Conservation (phyloP, 2,888 invertebrate species). For the Microdon myrmicae region DNA sequence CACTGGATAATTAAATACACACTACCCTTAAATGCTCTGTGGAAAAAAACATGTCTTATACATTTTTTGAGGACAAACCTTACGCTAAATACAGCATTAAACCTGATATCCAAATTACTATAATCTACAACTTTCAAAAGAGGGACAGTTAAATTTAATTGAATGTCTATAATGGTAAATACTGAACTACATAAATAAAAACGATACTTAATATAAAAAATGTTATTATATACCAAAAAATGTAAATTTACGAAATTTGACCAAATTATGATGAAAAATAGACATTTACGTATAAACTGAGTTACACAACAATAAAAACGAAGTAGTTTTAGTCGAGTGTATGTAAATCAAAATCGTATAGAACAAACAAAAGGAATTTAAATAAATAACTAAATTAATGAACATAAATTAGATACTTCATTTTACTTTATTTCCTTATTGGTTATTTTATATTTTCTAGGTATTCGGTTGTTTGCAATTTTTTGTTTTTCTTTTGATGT, state of each 20-base stretch:
- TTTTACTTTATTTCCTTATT: neutral
- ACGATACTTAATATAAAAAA: constrained; percentile 27
- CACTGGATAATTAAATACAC: constrained; percentile 6
- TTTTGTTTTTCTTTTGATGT: neutral
- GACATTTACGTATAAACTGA: constrained; percentile 2
- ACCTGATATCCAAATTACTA: too few species aligned
- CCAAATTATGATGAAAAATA: constrained; percentile 24
- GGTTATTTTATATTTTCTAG: too few species aligned
- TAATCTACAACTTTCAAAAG: too few species aligned
- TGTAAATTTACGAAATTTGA: constrained; percentile 19
- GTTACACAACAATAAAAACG: constrained; percentile 8
- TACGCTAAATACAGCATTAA: too few species aligned
- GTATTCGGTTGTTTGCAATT: too few species aligned
- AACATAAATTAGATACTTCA: constrained; percentile 5
- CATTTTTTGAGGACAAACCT: constrained; percentile 39
- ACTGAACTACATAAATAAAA: constrained; percentile 20
- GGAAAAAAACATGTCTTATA: constrained; percentile 5
- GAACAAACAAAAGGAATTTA: constrained; percentile 32
- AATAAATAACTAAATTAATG: constrained; percentile 20
- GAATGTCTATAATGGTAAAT: constrained; percentile 36
- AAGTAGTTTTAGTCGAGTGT: constrained; percentile 32
- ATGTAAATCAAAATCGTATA: constrained; percentile 24
- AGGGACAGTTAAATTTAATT: constrained; percentile 11
- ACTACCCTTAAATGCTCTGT: constrained; percentile 10
- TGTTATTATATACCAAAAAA: constrained; percentile 15